Percentiles rank a stretch among this genome's conserved stretches.
phyloP scores from a whole-genome alignment of 2,113 vertebrate genomes.

The Machaerirhynchus nigripectus region DNA sequence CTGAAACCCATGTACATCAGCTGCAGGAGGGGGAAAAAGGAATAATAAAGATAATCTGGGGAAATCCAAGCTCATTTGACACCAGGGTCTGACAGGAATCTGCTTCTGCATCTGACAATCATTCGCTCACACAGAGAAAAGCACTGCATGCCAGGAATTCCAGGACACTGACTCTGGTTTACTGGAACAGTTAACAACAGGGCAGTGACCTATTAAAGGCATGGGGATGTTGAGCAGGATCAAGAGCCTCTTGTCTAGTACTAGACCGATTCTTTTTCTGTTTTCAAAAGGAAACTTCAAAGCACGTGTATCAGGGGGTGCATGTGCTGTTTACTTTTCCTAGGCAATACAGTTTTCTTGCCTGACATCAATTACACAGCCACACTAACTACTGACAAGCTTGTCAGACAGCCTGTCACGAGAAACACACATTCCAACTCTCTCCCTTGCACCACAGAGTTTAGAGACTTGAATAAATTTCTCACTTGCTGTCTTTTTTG shows the following conservation, averaged over 20 bases:
- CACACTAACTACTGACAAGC: neutral
- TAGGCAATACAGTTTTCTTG: neutral
- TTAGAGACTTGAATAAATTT: neutral
- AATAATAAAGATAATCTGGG: neutral
- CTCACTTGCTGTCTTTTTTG: neutral
- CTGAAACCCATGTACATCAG: slow-evolving; percentile 87
- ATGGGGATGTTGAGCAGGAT: neutral
- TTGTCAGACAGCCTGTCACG: neutral
- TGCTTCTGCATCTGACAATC: neutral
- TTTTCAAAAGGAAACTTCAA: neutral
- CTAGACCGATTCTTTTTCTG: neutral
- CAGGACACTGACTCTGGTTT: slow-evolving; percentile 41
- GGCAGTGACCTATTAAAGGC: slow-evolving; percentile 38
- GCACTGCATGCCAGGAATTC: slow-evolving; percentile 16
- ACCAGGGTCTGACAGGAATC: neutral
- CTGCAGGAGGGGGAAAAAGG: slow-evolving; percentile 32
- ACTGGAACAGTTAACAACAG: slow-evolving; percentile 55
- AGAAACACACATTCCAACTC: neutral
- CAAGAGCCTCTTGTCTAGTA: neutral
- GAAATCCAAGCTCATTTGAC: neutral
- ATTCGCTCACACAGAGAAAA: neutral
- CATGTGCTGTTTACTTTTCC: neutral
- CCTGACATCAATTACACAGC: neutral
- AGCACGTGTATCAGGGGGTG: neutral
- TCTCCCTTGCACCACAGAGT: neutral